These are phyloP conservation scores for Holotrichia oblita DNA, from an alignment of 1,140 invertebrate genomes.

Conservation along the genomic window DNA sequence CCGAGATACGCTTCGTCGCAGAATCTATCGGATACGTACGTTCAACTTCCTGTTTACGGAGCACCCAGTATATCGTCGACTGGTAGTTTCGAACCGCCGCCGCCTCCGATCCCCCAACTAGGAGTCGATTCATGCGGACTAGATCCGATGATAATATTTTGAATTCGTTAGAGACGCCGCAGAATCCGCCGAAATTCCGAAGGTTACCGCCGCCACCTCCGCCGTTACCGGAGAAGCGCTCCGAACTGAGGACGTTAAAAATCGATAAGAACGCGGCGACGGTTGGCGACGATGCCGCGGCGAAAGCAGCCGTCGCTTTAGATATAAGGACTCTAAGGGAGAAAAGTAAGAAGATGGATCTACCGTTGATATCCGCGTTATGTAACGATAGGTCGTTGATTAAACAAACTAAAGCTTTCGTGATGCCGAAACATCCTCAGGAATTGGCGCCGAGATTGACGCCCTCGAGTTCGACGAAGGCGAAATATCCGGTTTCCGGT, in stretches of 20 bases:
- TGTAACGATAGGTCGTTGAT: constrained; percentile 88
- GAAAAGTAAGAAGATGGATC: constrained; percentile 86
- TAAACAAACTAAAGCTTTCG: constrained; percentile 86
- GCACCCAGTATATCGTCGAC: constrained; percentile 65
- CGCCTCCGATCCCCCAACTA: constrained; percentile 65
- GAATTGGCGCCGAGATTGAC: constrained; percentile 52
- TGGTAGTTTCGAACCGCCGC: constrained; percentile 67
- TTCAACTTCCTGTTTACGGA: constrained; percentile 71
- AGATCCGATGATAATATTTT: constrained; percentile 82
- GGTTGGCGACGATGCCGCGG: not conserved
- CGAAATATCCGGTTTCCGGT: constrained; percentile 71
- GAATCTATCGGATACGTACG: constrained; percentile 76
- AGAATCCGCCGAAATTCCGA: constrained; percentile 70
- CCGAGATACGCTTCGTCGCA: constrained; percentile 78
- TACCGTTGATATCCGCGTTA: constrained; percentile 87
- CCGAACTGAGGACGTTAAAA: constrained; percentile 33
- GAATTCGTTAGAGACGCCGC: constrained; percentile 65
- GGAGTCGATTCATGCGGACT: constrained; percentile 70
- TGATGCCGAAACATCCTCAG: constrained; percentile 71
- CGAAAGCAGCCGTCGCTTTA: constrained; percentile 64
- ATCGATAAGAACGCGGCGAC: not conserved
- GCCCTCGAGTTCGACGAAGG: constrained; percentile 55
- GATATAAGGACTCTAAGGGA: constrained; percentile 84
- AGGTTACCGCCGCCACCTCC: constrained; percentile 80
- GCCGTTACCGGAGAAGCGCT: constrained; percentile 56